These are phyloP conservation scores for Pempheris klunzingeri DNA, from an alignment of 2,797 vertebrate genomes.

Conservation along the genomic window DNA sequence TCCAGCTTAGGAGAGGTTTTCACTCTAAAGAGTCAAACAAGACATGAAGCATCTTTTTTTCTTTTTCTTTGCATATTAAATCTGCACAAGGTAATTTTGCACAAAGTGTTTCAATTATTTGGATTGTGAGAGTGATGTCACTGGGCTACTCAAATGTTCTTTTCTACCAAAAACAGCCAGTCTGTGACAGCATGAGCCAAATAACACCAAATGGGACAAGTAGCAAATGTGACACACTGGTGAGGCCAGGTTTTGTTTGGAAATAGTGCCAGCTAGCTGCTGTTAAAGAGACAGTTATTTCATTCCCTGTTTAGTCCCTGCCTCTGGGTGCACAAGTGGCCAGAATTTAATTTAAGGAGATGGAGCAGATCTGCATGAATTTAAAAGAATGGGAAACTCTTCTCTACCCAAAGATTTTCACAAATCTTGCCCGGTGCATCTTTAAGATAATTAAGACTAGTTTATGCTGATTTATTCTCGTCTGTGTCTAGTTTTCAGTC, in stretches of 20 bases:
- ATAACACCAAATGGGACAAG: background rate
- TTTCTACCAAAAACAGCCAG: background rate
- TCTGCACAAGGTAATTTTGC: slow-evolving; percentile 38
- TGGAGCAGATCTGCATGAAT: slow-evolving; percentile 22
- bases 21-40: background rate
- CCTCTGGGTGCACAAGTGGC: slow-evolving; percentile 19
- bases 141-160: background rate
- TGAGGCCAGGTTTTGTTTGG: slow-evolving; percentile 1
- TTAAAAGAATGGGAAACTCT: slow-evolving; percentile 6
- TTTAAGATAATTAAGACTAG: slow-evolving; percentile 32
- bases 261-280: slow-evolving; percentile 2
- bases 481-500: slow-evolving; percentile 67
- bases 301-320: background rate
- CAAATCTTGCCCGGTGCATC: slow-evolving; percentile 54
- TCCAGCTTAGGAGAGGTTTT: slow-evolving; percentile 6
- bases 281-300: slow-evolving; percentile 16
- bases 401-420: slow-evolving; percentile 16
- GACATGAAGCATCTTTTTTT: slow-evolving; percentile 17
- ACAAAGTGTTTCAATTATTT: background rate
- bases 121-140: background rate
- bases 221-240: slow-evolving; percentile 1
- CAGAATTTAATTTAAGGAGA: slow-evolving; percentile 31
- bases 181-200: slow-evolving; percentile 3
- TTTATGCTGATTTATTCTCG: slow-evolving; percentile 21
- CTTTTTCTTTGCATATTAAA: slow-evolving; percentile 23